A percentile compares a stretch with the other conserved stretches of the same genome.
Conservation (phyloP, 1,140 invertebrate species). For the Andricus grossulariae region DNA sequence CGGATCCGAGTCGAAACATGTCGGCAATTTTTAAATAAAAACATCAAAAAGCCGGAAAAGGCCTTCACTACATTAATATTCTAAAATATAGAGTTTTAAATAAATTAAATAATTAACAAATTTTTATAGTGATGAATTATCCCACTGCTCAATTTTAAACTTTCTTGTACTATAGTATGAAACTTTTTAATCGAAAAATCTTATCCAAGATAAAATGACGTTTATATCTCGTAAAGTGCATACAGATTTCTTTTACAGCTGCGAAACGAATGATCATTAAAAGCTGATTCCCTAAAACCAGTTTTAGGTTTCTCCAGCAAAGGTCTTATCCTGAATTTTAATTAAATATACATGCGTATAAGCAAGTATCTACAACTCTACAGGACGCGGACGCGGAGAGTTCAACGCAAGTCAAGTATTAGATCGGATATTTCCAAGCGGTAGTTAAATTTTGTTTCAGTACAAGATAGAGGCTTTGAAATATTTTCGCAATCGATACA, state of each 20-base stretch:
- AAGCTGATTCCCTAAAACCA: conserved; percentile 29
- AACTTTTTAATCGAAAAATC: neutral
- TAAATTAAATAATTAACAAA: too few species aligned
- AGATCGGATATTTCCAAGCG: conserved; percentile 1
- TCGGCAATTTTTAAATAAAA: too few species aligned
- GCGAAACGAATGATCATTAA: conserved; percentile 19
- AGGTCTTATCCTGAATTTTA: conserved; percentile 29
- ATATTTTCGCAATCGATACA: conserved; percentile 17
- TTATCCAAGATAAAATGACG: conserved; percentile 1
- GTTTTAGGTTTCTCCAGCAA: conserved; percentile 26
- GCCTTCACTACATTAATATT: too few species aligned
- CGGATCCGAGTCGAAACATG: too few species aligned
- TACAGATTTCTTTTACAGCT: neutral
- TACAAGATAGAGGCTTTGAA: neutral
- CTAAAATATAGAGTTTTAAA: too few species aligned
- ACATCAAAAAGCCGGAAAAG: too few species aligned
- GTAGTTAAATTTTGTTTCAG: conserved; percentile 21
- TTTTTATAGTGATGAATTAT: too few species aligned
- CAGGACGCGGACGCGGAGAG: neutral
- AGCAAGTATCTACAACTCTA: too few species aligned
- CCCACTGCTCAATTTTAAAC: neutral
- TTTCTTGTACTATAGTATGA: neutral
- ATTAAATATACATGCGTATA: conserved; percentile 14
- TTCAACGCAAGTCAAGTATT: conserved; percentile 23
- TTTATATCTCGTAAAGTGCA: neutral